Conservation (phyloP, 2,113 vertebrate genomes). For the Jacana jacana region DNA sequence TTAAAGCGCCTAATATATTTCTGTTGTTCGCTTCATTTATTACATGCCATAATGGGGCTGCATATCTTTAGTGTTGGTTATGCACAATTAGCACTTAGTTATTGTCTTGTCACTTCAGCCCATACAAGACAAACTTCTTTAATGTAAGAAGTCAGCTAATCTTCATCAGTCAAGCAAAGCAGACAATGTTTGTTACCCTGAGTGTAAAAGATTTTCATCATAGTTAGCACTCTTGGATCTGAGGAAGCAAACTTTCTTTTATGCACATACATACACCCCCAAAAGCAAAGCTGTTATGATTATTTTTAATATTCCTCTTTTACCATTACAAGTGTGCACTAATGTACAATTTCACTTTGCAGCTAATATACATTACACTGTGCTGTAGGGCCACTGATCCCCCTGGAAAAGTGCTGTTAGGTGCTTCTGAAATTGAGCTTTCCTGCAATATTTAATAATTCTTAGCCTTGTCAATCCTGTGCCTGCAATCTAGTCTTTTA, state of each 20-base stretch:
- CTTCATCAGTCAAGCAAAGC: constrained; percentile 84
- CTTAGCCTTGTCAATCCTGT: neutral
- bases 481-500: neutral
- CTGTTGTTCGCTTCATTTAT: constrained; percentile 78
- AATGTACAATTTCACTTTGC: neutral
- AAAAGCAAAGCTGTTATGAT: neutral
- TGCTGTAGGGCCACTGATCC: neutral
- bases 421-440: constrained; percentile 10
- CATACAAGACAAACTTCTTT: constrained; percentile 83
- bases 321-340: neutral
- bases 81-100: constrained; percentile 91
- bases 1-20: constrained; percentile 76
- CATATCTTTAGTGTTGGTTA: constrained; percentile 82
- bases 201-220: constrained; percentile 79
- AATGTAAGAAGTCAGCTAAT: constrained; percentile 88
- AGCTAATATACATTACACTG: neutral
- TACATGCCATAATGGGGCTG: constrained; percentile 72
- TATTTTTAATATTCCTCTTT: neutral
- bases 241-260: constrained; percentile 1
- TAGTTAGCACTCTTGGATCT: constrained; percentile 53
- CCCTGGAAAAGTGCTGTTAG: neutral
- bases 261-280: neutral
- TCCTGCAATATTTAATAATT: constrained; percentile 7
- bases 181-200: constrained; percentile 70
- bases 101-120: constrained; percentile 89